phyloP scores from a whole-genome alignment of 2,797 vertebrate species.

The Morelia viridis region DNA sequence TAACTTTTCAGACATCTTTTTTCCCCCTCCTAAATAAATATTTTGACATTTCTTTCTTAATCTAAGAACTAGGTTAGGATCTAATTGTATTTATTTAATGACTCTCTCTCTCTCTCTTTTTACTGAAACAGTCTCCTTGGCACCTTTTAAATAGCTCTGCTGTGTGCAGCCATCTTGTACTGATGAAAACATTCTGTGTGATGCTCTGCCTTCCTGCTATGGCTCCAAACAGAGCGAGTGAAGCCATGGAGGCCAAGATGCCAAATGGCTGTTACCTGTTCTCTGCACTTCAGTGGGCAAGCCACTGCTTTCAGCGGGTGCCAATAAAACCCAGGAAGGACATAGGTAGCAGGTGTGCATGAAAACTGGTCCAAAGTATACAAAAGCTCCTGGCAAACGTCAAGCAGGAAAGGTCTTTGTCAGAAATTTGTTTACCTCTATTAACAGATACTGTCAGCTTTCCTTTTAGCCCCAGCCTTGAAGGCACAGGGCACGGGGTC shows the following conservation, averaged over 20 bases:
- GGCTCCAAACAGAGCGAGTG: constrained; percentile 37
- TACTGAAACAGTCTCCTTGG: constrained; percentile 59
- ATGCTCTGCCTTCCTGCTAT: constrained; percentile 63
- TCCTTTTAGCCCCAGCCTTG: not conserved
- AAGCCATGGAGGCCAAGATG: constrained; percentile 65
- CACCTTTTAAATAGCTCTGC: constrained; percentile 62
- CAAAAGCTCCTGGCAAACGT: constrained; percentile 38
- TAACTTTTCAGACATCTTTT: not conserved
- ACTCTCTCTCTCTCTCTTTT: constrained; percentile 59
- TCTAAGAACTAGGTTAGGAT: not conserved
- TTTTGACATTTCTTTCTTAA: not conserved
- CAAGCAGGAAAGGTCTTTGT: constrained; percentile 34
- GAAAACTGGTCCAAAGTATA: constrained; percentile 42
- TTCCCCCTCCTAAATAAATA: not conserved
- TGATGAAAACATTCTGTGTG: constrained; percentile 73
- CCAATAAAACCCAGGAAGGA: constrained; percentile 51
- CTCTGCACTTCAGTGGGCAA: constrained; percentile 61
- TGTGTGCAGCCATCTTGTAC: constrained; percentile 69
- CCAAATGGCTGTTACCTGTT: constrained; percentile 67
- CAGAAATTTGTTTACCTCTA: constrained; percentile 45
- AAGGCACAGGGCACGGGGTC: not conserved
- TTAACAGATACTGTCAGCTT: not conserved
- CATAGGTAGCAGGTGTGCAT: constrained; percentile 18
- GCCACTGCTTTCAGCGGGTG: constrained; percentile 68
- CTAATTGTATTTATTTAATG: not conserved